Conservation (phyloP, 1,140 invertebrate species). For the Trialeurodes vaporariorum region DNA sequence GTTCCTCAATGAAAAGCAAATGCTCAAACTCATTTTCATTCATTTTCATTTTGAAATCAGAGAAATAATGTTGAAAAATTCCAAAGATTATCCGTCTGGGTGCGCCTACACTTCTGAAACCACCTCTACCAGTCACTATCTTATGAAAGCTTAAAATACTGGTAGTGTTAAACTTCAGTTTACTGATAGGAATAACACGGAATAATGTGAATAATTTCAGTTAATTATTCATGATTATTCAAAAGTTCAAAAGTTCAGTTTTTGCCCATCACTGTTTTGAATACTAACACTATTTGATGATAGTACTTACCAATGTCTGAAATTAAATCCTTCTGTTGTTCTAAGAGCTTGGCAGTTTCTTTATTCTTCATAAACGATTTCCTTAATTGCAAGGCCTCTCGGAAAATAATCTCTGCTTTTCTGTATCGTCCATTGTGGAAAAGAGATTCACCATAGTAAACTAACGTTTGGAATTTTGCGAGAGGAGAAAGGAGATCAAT, state of each 20-base stretch:
- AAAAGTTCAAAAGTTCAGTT: neutral
- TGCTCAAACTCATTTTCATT: too few species aligned
- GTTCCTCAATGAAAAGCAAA: too few species aligned
- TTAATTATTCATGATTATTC: neutral
- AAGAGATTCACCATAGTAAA: constrained; percentile 54
- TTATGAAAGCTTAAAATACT: too few species aligned
- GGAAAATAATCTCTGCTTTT: constrained; percentile 54
- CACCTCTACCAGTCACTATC: too few species aligned
- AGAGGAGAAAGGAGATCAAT: constrained; percentile 41
- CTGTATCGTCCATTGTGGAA: constrained; percentile 49
- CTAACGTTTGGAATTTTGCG: constrained; percentile 48
- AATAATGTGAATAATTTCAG: neutral
- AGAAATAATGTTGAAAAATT: too few species aligned
- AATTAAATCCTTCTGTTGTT: constrained; percentile 38
- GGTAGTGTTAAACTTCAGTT: too few species aligned
- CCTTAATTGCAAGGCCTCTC: constrained; percentile 50
- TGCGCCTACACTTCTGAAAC: too few species aligned
- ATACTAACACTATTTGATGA: neutral
- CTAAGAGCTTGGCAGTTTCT: constrained; percentile 36
- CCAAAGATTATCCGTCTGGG: neutral
- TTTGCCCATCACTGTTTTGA: neutral
- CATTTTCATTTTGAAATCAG: too few species aligned
- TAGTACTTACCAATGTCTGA: constrained; percentile 34
- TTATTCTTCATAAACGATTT: constrained; percentile 53
- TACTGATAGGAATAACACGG: too few species aligned